phyloP scores from a whole-genome alignment of 1,140 invertebrate genomes.

The Bombus impatiens region DNA sequence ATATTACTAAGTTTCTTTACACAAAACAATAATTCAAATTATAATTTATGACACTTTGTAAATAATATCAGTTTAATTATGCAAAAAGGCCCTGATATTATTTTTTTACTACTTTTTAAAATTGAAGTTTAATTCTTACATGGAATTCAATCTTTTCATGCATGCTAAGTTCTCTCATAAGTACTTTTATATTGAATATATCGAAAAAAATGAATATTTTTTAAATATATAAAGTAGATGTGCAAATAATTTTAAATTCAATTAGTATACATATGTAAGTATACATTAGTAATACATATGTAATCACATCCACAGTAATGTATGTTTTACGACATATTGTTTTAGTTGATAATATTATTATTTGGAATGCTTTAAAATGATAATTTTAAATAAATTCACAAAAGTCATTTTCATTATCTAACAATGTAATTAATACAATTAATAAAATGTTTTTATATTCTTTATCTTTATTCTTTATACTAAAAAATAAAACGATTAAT shows the following conservation, averaged over 20 bases:
- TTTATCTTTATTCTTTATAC: too few species aligned
- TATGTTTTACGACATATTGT: background rate
- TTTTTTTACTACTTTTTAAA: too few species aligned
- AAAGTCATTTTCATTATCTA: background rate
- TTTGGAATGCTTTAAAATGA: background rate
- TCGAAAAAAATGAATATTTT: background rate
- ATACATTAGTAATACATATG: too few species aligned
- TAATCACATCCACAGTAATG: background rate
- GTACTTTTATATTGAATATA: background rate
- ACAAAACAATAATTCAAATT: background rate
- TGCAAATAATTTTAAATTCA: background rate
- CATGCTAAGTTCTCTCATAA: background rate
- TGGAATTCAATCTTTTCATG: too few species aligned
- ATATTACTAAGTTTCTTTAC: background rate
- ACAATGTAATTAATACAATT: background rate
- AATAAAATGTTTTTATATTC: background rate
- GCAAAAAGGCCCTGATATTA: too few species aligned
- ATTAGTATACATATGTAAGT: background rate
- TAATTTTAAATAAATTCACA: background rate
- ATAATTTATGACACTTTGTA: background rate
- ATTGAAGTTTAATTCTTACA: too few species aligned
- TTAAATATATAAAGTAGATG: background rate
- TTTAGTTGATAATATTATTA: slow-evolving; percentile 1
- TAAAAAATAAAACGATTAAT: background rate
- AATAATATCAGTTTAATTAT: background rate